These are phyloP conservation scores for Sphenopsis melanotis DNA, from an alignment of 2,797 vertebrate genomes.

Conservation along the genomic window DNA sequence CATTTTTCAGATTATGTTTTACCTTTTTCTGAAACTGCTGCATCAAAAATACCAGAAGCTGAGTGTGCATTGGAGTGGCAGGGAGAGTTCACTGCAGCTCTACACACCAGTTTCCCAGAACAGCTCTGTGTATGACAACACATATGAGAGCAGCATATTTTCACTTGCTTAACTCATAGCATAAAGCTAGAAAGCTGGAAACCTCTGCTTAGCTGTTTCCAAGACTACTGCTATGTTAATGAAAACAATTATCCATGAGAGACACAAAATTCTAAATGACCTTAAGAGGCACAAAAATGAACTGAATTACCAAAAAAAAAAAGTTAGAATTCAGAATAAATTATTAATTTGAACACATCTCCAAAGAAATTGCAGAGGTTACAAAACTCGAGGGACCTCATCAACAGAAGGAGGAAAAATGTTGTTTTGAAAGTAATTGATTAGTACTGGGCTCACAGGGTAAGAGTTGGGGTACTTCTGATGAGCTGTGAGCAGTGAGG, in stretches of 20 bases:
- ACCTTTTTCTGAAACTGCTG: neutral
- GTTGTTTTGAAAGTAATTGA: neutral
- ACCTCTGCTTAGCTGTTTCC: conserved; percentile 8
- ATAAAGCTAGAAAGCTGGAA: neutral
- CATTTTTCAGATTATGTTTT: neutral
- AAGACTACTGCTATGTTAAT: conserved; percentile 22
- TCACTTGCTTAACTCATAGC: neutral
- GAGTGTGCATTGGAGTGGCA: neutral
- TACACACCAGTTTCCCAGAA: neutral
- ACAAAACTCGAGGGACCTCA: neutral
- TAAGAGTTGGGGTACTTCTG: neutral
- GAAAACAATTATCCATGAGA: neutral
- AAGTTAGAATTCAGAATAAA: neutral
- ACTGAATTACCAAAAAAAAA: neutral
- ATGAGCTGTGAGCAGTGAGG: neutral
- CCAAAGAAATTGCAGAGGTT: neutral
- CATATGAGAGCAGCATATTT: neutral
- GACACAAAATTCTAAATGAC: neutral
- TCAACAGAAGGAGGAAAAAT: neutral
- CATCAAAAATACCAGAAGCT: neutral
- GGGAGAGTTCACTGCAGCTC: neutral
- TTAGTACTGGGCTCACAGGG: neutral
- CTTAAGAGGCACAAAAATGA: neutral
- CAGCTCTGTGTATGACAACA: neutral
- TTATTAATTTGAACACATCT: neutral